Evolutionary conservation across 2,888 invertebrate genomes (phyloP).

Genomic region (Ligdia adustata): DNA sequence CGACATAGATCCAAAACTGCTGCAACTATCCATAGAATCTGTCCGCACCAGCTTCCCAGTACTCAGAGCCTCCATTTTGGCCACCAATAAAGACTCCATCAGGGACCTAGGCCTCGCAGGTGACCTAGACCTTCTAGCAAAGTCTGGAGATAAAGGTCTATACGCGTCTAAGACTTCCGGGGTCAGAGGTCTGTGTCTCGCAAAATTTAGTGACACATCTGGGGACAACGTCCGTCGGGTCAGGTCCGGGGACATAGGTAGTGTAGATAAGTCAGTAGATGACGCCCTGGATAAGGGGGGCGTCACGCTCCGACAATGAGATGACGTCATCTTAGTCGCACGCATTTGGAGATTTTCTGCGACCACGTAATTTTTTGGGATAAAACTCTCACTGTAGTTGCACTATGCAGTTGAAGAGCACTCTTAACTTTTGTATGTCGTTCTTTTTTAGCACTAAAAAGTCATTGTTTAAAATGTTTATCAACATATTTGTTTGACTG

Average conservation of each 20-base stretch:
- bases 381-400: no score
- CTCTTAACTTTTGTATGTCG: no score
- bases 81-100: slow-evolving; percentile 91
- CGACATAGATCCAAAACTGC: slow-evolving; percentile 87
- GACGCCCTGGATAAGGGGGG: slow-evolving; percentile 78
- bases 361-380: slow-evolving; percentile 25
- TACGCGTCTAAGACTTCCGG: slow-evolving; percentile 67
- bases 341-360: slow-evolving; percentile 59
- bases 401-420: no score
- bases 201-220: slow-evolving; percentile 61
- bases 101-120: slow-evolving; percentile 88
- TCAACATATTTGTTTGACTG: no score
- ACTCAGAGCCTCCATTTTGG: slow-evolving; percentile 91
- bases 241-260: slow-evolving; percentile 41
- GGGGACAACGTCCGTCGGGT: slow-evolving; percentile 51
- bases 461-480: no score
- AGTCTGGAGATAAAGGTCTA: slow-evolving; percentile 73
- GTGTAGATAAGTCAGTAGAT: slow-evolving; percentile 62
- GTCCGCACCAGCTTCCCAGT: slow-evolving; percentile 86
- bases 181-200: slow-evolving; percentile 62
- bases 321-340: slow-evolving; percentile 80
- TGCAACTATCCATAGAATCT: slow-evolving; percentile 90
- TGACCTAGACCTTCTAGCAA: slow-evolving; percentile 72
- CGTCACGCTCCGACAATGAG: slow-evolving; percentile 77
- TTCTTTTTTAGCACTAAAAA: no score